Base-by-base conservation (phyloP, 2,797 vertebrate species). In the Eleutherodactylus coqui region DNA sequence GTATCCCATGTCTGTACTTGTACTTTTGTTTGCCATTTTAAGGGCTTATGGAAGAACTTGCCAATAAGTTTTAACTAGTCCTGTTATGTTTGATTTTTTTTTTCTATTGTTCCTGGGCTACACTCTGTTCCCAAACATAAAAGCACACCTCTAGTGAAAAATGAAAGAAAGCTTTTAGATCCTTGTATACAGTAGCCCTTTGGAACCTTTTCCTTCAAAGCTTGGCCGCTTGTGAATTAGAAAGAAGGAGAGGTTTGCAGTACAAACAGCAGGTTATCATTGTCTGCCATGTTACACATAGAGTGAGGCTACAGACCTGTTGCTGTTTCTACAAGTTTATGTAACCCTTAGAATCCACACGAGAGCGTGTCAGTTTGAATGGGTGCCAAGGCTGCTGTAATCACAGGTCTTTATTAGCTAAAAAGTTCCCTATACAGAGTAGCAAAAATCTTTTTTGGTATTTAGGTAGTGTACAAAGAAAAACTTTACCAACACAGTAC, bases 341-440 rank as follows among this genome's bases (percentile, higher is more conserved):
- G 29, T 34, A 17, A 34, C 32, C 4, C 55, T 5, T 64, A 9
- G 2, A 4, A 24, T 24, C n/a, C 53, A 55, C 53, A 19, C 13
- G 9, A 9, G 21, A n/a, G 53, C 0, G 3, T 27, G 16, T 5
- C 62, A 34, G 62, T 16, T 34, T 11, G n/a, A 32, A 64, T 64
- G 14, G 5, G 69, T 41, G 69, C 69, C 69, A 72, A 72, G 36
- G 21, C 69, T 72, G 69, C 36, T 72, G 69, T 72, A 38, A 38
- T 69, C 64, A 69, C 17, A 21, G 19, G 34, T 13, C 27, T 14
- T 60, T 60, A 60, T 60, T 27, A 60, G 10, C 64, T 38, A 21
- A 7, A 38, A 38, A 38, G 34, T 69, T 19, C 34, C 34, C 17
- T 9, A 8, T 38, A 29, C 11, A 62, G 58, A 62, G n/a, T 11